These are phyloP conservation scores for Cassiopea andromeda DNA, from an alignment of 30 jellyfish, hydroid and myxozoan genomes.

Conservation along the genomic window DNA sequence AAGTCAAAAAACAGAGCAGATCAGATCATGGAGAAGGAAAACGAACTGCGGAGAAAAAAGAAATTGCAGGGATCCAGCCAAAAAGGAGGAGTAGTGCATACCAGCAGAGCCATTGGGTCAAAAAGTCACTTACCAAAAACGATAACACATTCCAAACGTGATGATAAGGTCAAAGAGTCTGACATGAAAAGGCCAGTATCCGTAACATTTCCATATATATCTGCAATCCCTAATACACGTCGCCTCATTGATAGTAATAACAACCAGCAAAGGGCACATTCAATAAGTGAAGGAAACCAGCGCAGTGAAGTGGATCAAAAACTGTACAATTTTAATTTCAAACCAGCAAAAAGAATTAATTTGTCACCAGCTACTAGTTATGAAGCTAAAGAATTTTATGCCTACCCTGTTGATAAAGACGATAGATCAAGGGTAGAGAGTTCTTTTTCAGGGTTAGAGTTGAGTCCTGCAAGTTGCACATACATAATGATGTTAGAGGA, in stretches of 20 bases:
- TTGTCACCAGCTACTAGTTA: background rate
- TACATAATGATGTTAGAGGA: constrained; percentile 55
- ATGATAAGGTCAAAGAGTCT: background rate
- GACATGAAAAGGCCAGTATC: constrained; percentile 48
- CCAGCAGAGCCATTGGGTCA: background rate
- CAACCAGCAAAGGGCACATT: constrained; percentile 11
- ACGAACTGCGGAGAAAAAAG: background rate
- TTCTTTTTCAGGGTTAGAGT: background rate
- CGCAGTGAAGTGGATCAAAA: background rate
- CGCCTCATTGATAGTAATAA: background rate
- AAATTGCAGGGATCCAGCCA: background rate
- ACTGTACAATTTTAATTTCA: background rate
- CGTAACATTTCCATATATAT: constrained; percentile 31
- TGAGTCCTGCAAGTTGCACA: constrained; percentile 58
- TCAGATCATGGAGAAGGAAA: constrained; percentile 10
- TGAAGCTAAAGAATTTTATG: constrained; percentile 14
- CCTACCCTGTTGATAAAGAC: constrained; percentile 39
- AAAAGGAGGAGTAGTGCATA: background rate
- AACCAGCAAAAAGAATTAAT: background rate
- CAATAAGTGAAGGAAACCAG: background rate
- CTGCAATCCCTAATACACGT: background rate
- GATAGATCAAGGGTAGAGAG: constrained; percentile 34
- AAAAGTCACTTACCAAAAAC: background rate
- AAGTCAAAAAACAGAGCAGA: constrained; percentile 17
- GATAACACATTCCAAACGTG: background rate